Evolutionary conservation across 2,797 vertebrate species (phyloP).

Genomic region (Sphenopsis melanotis): DNA sequence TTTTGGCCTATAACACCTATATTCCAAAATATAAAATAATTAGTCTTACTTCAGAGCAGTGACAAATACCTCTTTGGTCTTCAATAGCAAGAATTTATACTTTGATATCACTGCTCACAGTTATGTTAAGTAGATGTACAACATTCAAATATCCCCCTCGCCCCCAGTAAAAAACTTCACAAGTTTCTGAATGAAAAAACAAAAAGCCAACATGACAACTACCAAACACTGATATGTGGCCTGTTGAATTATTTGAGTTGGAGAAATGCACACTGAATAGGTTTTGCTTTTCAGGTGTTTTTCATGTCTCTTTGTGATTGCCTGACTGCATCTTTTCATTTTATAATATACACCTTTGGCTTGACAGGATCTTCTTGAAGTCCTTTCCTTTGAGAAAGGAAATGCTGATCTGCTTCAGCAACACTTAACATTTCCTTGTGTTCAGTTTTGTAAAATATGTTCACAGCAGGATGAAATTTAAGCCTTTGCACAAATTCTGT

Average conservation of each 20-base stretch:
- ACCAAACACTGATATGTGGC: not conserved
- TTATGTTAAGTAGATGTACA: not conserved
- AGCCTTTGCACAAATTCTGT: not conserved
- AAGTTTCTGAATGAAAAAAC: not conserved
- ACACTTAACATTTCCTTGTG: not conserved
- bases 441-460: not conserved
- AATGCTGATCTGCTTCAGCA: conserved; percentile 22
- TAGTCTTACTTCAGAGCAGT: conserved; percentile 50
- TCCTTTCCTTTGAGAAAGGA: not conserved
- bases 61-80: not conserved
- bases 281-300: not conserved
- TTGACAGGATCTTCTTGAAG: not conserved
- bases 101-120: not conserved
- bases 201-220: not conserved
- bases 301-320: not conserved
- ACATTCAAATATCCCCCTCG: not conserved
- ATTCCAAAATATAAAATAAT: conserved; percentile 73
- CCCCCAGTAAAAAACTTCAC: not conserved
- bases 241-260: not conserved
- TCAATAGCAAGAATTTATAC: not conserved
- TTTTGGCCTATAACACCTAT: conserved; percentile 84
- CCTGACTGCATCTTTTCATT: not conserved
- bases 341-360: not conserved
- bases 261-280: not conserved
- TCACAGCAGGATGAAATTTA: not conserved